Evolutionary conservation across 1,140 invertebrate genomes (phyloP), one percentile per base, ranked within the genome.

Genomic region (Drosophila eugracilis): DNA sequence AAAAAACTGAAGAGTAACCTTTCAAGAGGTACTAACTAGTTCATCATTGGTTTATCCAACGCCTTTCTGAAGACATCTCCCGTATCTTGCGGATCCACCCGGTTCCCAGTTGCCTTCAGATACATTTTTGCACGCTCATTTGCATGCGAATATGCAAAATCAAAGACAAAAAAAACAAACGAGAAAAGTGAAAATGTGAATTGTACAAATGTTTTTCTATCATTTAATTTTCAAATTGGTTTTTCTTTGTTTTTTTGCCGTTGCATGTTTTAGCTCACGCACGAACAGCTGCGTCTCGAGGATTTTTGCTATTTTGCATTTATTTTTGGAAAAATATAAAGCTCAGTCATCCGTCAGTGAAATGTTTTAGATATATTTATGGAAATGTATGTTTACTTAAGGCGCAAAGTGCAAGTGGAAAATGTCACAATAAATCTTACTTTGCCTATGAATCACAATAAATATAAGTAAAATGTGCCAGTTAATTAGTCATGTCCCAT

Each of bases 81-180:
- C 28, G 47, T 71, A 71, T 77, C 65, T 77, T 21, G 19, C 24
- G 57, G 39, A 49, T 76, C 21, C 49, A 55, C 24, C 7, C 41
- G 32, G 42, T 32, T 70, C 19, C 44, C 15, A 5, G 62, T 22
- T 10, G 34, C 30, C 44, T 55, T 30, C 7, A 36, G 28, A 53
- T 50, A 50, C 60, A 69, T 77, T 54, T 49, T 71, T 81, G 74
- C 83, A 86, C 74, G 81, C 78, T 86, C 78, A 86, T 86, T 86
- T 86, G 81, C 81, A 86, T 88, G 83, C 22, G 41, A 26, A 50
- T 17, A 42, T 14, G 36, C 57, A 42, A 74, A 50, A 60, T 50
- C 42, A 21, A 48, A 57, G 15, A 10, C 30, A 10, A 58, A 26
- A 59, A 54, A 5, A 26, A 14, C 34, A 48, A 71, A 58, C 7